Base-by-base conservation (phyloP, 2,113 vertebrate genomes). In the Heliornis fulica region DNA sequence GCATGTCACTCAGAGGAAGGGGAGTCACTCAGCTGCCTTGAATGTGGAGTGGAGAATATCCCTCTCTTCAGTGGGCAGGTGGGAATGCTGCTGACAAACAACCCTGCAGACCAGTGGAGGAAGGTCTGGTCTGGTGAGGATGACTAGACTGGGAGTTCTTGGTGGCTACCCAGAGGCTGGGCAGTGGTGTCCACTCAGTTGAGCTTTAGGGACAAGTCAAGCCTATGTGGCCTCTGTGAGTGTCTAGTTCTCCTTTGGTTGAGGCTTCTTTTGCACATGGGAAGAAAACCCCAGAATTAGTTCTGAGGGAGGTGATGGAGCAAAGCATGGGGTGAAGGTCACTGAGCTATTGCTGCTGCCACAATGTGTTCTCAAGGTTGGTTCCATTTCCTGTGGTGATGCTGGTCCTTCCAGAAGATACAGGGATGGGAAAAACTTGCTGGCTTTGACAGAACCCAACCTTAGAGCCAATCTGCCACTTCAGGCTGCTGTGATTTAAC, bases 41-140 rank as follows among this genome's bases (percentile, higher is more conserved):
- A 97, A 97, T 96, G 81, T 59, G 87, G 96, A 98, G 88, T 85
- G 88, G 81, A 65, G 46, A 91, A 97, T 83, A 65, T 57, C 89
- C 41, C 32, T 63, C 41, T 87, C 94, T 96, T 61, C 81, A 75
- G 87, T 5, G 54, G 85, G 92, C 87, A 81, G 72, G 56, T 66
- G 72, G 86, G 91, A 85, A 66, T 23, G 50, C 7, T 2, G 2
- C 7, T 3, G 69, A 59, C 61, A 83, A 94, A 84, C 76, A 76
- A 91, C 32, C 26, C 75, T 70, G 83, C 5, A 21, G 72, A 77
- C 68, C 51, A 50, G 4, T 7, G 61, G 65, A 89, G 66, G 78
- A 75, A 82, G 15, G 15, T 43, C 45, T 75, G 9, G 17, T 64
- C 71, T 66, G 29, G 21, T n/a, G 20, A 29, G 32, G 66, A n/a